Conservation (phyloP, 2,888 invertebrate species). For the Hydropsyche betteni region DNA sequence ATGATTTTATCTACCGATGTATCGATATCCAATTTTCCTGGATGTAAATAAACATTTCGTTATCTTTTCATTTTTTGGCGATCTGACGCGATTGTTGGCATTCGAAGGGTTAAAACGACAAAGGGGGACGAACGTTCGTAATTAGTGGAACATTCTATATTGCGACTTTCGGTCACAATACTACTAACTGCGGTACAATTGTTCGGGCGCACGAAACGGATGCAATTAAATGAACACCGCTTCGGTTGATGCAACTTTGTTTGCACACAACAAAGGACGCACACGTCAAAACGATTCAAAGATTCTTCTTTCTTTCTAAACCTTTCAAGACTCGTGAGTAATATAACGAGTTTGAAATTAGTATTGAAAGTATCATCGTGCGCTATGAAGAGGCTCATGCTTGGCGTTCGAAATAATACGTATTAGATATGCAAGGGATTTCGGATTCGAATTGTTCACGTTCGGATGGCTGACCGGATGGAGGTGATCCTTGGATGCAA, state of each 20-base stretch:
- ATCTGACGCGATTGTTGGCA: too few relatives aligned
- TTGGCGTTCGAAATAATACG: background rate
- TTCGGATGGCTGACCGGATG: background rate
- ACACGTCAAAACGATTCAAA: background rate
- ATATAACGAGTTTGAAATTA: too few relatives aligned
- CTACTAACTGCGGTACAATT: constrained; percentile 8
- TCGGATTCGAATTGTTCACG: background rate
- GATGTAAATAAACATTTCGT: too few relatives aligned
- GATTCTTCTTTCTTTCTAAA: background rate
- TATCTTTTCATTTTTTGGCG: too few relatives aligned
- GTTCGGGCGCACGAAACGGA: constrained; percentile 39
- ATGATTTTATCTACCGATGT: too few relatives aligned
- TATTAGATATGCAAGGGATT: background rate
- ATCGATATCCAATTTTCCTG: too few relatives aligned
- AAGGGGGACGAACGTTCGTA: too few relatives aligned
- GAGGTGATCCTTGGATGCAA: constrained; percentile 7
- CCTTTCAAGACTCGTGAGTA: background rate
- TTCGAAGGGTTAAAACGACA: too few relatives aligned
- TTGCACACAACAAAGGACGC: constrained; percentile 29
- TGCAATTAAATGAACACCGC: constrained; percentile 48
- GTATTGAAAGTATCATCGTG: too few relatives aligned
- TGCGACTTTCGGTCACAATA: constrained; percentile 30
- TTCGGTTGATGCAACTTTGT: constrained; percentile 36
- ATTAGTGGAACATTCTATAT: constrained; percentile 17
- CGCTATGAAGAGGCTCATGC: background rate